Conservation (phyloP, 2,888 invertebrate genomes). For the Stenichneumon culpator region DNA sequence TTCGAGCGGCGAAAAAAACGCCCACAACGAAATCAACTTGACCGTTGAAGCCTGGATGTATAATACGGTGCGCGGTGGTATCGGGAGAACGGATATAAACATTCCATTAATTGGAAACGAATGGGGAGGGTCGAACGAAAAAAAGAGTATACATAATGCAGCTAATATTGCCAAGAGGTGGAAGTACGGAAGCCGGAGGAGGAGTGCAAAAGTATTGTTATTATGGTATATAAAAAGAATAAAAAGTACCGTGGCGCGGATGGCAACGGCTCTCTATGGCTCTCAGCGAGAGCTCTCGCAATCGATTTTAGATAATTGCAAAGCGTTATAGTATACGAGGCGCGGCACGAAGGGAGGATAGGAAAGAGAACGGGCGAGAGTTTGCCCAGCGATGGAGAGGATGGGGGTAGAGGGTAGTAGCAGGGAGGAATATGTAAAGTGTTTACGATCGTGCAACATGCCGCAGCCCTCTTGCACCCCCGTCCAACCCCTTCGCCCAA, state of each 20-base stretch:
- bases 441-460: slow-evolving; percentile 84
- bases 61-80: not conserved
- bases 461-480: slow-evolving; percentile 76
- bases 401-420: slow-evolving; percentile 70
- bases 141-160: slow-evolving; percentile 29
- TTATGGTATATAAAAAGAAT: slow-evolving; percentile 66
- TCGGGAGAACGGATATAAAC: slow-evolving; percentile 36
- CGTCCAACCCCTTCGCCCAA: slow-evolving; percentile 53
- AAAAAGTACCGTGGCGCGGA: slow-evolving; percentile 49
- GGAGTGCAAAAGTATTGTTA: slow-evolving; percentile 62
- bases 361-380: slow-evolving; percentile 59
- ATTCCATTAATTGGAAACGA: slow-evolving; percentile 58
- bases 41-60: slow-evolving; percentile 15
- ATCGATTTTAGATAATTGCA: slow-evolving; percentile 83
- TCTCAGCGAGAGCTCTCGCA: slow-evolving; percentile 77
- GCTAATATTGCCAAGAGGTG: slow-evolving; percentile 43
- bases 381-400: slow-evolving; percentile 61
- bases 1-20: slow-evolving; percentile 12
- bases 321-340: slow-evolving; percentile 77
- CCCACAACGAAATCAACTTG: slow-evolving; percentile 32
- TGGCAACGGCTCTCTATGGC: slow-evolving; percentile 74
- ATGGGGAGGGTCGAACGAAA: slow-evolving; percentile 32
- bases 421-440: slow-evolving; percentile 82
- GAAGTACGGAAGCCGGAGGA: slow-evolving; percentile 30
- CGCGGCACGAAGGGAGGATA: slow-evolving; percentile 64